Percentiles rank a stretch among this genome's conserved stretches.
These are phyloP conservation scores for Pogonus chalceus DNA, from an alignment of 1,140 invertebrate species.

Conservation along the genomic window DNA sequence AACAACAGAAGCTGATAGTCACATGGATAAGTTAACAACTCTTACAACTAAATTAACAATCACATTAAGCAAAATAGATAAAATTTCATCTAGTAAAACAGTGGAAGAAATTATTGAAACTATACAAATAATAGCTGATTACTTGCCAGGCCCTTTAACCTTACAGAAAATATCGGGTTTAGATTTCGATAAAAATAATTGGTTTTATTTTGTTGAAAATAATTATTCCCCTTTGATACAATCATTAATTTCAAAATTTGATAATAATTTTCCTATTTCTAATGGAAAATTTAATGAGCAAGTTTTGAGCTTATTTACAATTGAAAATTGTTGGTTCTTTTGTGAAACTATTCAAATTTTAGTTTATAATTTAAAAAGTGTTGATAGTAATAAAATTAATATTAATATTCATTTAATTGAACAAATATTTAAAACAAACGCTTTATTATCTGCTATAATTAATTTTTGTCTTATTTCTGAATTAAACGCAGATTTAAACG, in stretches of 20 bases:
- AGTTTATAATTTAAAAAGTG: slow-evolving; percentile 37
- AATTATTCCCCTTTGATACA: slow-evolving; percentile 38
- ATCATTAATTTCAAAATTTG: slow-evolving; percentile 37
- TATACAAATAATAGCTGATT: slow-evolving; percentile 18
- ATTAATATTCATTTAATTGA: slow-evolving; percentile 37
- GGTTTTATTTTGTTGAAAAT: slow-evolving; percentile 31
- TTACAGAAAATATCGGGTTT: slow-evolving; percentile 45
- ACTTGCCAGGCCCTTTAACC: slow-evolving; percentile 51
- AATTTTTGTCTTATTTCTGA: slow-evolving; percentile 18
- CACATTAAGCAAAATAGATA: slow-evolving; percentile 30
- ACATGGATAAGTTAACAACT: neutral
- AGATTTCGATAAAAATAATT: slow-evolving; percentile 32
- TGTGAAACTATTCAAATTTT: slow-evolving; percentile 40
- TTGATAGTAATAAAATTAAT: slow-evolving; percentile 26
- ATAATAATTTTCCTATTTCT: slow-evolving; percentile 40
- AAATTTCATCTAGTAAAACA: slow-evolving; percentile 36
- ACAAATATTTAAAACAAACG: slow-evolving; percentile 45
- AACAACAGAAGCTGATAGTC: neutral
- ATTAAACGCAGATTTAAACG: slow-evolving; percentile 14
- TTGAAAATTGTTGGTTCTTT: slow-evolving; percentile 43
- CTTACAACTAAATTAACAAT: slow-evolving; percentile 11
- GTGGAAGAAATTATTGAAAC: slow-evolving; percentile 26
- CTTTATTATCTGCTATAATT: slow-evolving; percentile 41
- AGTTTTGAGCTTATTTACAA: slow-evolving; percentile 36
- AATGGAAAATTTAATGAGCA: slow-evolving; percentile 30